Conservation (phyloP, 2,888 invertebrate genomes). For the Cordilura impudica region DNA sequence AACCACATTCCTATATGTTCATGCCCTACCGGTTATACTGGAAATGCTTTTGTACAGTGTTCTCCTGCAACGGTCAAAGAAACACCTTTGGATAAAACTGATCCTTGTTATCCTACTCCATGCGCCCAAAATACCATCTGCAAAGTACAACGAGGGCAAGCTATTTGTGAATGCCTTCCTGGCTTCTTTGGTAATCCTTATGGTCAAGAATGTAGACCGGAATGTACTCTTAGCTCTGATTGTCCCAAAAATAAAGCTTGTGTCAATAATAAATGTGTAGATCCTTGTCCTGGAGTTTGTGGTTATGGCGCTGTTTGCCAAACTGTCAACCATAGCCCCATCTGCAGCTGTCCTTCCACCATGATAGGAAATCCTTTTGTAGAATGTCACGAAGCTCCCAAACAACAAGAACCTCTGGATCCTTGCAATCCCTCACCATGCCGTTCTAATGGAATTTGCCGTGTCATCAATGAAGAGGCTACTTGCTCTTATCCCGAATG, state of each 20-base stretch:
- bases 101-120: constrained; percentile 85
- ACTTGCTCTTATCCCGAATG: constrained; percentile 92
- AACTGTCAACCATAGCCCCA: constrained; percentile 90
- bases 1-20: constrained; percentile 84
- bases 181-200: constrained; percentile 86
- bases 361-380: constrained; percentile 90
- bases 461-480: constrained; percentile 83
- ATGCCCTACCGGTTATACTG: constrained; percentile 82
- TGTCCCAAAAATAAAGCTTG: constrained; percentile 87
- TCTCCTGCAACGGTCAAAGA: constrained; percentile 69
- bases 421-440: constrained; percentile 93
- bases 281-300: constrained; percentile 89
- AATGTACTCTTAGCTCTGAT: constrained; percentile 90
- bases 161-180: constrained; percentile 86
- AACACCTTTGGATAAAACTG: constrained; percentile 69
- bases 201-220: constrained; percentile 86
- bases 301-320: constrained; percentile 87
- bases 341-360: constrained; percentile 87
- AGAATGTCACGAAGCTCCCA: constrained; percentile 80
- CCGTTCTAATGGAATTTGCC: constrained; percentile 89
- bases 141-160: constrained; percentile 79
- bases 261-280: constrained; percentile 86
- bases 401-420: constrained; percentile 79
- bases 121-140: constrained; percentile 90
- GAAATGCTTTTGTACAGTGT: constrained; percentile 82